Conservation (phyloP, 1,140 invertebrate genomes). For the Plectrocnemia conspersa region DNA sequence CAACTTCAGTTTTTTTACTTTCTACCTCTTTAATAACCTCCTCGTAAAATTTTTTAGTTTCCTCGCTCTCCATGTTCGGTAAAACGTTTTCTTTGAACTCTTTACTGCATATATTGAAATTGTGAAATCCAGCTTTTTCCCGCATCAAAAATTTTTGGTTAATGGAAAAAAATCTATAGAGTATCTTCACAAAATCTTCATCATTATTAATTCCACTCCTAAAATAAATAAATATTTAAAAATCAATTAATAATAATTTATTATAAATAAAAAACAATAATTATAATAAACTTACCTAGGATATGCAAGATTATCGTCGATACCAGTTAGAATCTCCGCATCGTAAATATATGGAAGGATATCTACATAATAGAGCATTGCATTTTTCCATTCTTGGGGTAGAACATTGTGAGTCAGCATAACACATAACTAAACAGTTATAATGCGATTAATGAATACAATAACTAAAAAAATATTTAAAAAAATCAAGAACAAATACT, state of each 20-base stretch:
- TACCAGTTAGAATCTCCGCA: conserved; percentile 6
- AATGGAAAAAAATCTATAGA: conserved; percentile 1
- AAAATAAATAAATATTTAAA: conserved; percentile 3
- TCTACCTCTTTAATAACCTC: conserved; percentile 1
- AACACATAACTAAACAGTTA: conserved; percentile 11
- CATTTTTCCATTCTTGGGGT: conserved; percentile 7
- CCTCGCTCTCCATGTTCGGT: not conserved
- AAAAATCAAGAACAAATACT: no score
- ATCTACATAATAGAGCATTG: conserved; percentile 6
- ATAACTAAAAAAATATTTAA: no score
- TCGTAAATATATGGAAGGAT: conserved; percentile 16
- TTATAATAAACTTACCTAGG: conserved; percentile 1
- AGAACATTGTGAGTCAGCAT: conserved; percentile 8
- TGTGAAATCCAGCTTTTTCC: not conserved
- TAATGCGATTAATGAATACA: conserved; percentile 4
- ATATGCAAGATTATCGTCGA: not conserved
- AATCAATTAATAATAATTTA: not conserved
- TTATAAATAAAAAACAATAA: not conserved
- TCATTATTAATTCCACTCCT: conserved; percentile 7
- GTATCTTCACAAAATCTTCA: conserved; percentile 10
- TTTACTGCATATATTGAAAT: not conserved
- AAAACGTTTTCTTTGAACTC: not conserved
- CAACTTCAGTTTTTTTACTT: conserved; percentile 6
- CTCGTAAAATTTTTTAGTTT: not conserved
- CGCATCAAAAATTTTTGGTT: conserved; percentile 8